Evolutionary conservation across 2,888 invertebrate genomes (phyloP).

Genomic region (Parnassius apollo): DNA sequence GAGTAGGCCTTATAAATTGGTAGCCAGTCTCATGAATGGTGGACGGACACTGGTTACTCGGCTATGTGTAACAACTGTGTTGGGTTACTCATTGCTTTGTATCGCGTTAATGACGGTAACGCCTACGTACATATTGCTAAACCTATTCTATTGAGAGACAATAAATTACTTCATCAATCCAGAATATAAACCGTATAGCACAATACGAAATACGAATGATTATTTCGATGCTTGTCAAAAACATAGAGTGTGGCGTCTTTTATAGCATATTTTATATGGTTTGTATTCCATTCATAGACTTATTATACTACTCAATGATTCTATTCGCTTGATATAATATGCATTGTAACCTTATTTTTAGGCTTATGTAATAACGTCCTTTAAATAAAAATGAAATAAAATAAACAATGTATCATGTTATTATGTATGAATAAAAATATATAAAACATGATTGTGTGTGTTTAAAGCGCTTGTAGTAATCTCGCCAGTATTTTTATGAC

Average conservation of each 20-base stretch:
- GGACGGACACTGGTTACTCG: not conserved
- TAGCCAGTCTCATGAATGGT: not conserved
- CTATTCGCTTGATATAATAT: too few species aligned
- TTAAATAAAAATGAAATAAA: too few species aligned
- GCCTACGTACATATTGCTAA: constrained; percentile 1
- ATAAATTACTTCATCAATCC: constrained; percentile 2
- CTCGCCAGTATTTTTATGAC: constrained; percentile 22
- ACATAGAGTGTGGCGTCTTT: too few species aligned
- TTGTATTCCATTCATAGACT: too few species aligned
- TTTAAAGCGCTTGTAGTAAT: not conserved
- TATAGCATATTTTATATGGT: too few species aligned
- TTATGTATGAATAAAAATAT: not conserved
- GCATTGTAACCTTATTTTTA: too few species aligned
- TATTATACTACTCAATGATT: too few species aligned
- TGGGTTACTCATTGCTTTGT: constrained; percentile 18
- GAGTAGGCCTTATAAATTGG: constrained; percentile 1
- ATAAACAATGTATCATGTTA: too few species aligned
- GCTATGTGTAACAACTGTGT: constrained; percentile 1
- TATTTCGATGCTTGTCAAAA: too few species aligned
- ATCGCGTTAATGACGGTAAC: constrained; percentile 7
- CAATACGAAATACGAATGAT: too few species aligned
- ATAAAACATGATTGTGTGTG: not conserved
- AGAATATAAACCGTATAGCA: too few species aligned
- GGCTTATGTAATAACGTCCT: too few species aligned
- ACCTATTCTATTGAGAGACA: constrained; percentile 14